phyloP scores from a whole-genome alignment of 2,797 vertebrate species.

The Ceyx erithaca region DNA sequence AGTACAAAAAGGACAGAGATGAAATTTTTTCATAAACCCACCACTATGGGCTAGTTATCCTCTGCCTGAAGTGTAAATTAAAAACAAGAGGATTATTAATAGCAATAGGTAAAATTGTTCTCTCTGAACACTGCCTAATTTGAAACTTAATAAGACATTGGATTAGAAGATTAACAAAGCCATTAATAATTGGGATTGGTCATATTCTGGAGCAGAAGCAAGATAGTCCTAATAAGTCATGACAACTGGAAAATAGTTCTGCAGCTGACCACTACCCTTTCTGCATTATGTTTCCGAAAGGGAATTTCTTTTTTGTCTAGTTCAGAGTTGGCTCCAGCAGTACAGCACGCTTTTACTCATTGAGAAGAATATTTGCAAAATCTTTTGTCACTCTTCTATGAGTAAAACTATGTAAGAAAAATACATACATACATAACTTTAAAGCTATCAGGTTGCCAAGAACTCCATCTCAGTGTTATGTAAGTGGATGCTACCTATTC shows the following conservation, averaged over 20 bases:
- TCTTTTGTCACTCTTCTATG: background rate
- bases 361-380: background rate
- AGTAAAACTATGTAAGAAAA: background rate
- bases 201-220: background rate
- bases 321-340: background rate
- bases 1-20: background rate
- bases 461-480: background rate
- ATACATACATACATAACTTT: background rate
- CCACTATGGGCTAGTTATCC: background rate
- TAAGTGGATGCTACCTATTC: background rate
- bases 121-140: background rate
- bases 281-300: background rate
- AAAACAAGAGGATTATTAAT: background rate
- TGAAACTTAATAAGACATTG: background rate
- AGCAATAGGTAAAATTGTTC: background rate
- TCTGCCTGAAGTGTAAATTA: background rate
- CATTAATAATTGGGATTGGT: background rate
- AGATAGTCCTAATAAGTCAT: background rate
- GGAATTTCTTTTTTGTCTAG: background rate
- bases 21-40: background rate
- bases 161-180: background rate
- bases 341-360: background rate
- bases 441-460: background rate
- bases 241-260: background rate
- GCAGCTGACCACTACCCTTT: background rate